These are phyloP conservation scores for Syngnathus floridae DNA, from an alignment of 2,113 vertebrate genomes.

Conservation along the genomic window DNA sequence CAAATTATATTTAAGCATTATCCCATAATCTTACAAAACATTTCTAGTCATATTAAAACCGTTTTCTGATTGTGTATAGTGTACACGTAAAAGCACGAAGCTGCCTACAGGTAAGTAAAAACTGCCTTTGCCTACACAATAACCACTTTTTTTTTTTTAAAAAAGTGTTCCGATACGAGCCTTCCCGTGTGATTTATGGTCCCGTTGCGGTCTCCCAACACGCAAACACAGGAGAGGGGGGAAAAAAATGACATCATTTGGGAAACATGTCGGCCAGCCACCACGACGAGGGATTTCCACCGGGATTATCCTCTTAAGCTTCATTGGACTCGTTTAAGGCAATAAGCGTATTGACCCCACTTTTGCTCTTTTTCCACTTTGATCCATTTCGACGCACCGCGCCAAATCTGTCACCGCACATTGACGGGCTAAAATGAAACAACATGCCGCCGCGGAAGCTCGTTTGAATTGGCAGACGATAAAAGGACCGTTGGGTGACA, in stretches of 20 bases:
- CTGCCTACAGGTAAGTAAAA: not conserved
- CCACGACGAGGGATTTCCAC: not conserved
- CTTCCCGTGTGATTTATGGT: not conserved
- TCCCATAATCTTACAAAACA: not conserved
- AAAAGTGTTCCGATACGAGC: not conserved
- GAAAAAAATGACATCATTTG: constrained; percentile 1
- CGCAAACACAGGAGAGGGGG: not conserved
- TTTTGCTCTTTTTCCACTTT: not conserved
- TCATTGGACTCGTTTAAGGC: constrained; percentile 5
- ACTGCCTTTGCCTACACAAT: not conserved
- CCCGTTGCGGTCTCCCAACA: not conserved
- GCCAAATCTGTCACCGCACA: not conserved
- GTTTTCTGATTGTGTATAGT: not conserved
- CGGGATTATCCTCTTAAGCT: not conserved
- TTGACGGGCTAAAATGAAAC: not conserved
- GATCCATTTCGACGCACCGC: not conserved
- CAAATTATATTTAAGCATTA: too few species aligned
- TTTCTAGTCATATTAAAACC: not conserved
- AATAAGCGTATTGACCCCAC: not conserved
- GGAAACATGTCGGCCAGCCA: not conserved
- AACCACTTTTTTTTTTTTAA: not conserved
- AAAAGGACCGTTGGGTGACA: not conserved
- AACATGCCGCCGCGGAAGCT: not conserved
- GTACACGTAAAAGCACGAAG: not conserved
- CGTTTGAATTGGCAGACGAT: not conserved